A percentile compares a stretch with the other conserved stretches of the same genome.
These are phyloP conservation scores for Leucophenga varia DNA, from an alignment of 1,140 invertebrate species.

Conservation along the genomic window DNA sequence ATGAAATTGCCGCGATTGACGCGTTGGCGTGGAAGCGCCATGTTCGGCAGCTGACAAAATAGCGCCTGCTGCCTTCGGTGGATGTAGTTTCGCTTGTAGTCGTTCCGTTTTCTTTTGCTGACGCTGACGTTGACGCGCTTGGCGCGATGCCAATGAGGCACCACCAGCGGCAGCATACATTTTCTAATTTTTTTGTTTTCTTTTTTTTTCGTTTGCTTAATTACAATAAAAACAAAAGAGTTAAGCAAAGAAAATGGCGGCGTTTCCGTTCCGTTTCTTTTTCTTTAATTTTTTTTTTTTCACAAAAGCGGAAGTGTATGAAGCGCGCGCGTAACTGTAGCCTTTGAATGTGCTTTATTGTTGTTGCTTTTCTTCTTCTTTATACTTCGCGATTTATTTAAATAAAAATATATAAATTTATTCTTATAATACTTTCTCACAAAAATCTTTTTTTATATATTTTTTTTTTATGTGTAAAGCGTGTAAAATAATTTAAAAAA, in stretches of 20 bases:
- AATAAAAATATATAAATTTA: not conserved
- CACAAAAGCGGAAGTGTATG: too few species aligned
- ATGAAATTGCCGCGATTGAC: constrained; percentile 60
- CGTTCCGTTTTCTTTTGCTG: constrained; percentile 58
- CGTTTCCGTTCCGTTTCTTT: not conserved
- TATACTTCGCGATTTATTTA: not conserved
- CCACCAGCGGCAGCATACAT: constrained; percentile 77
- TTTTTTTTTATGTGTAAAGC: constrained; percentile 35
- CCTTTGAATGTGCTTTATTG: not conserved
- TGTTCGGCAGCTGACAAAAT: constrained; percentile 39
- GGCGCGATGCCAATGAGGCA: constrained; percentile 70
- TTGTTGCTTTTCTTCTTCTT: not conserved
- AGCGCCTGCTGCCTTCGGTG: constrained; percentile 53
- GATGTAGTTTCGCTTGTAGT: constrained; percentile 57
- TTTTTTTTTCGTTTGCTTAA: not conserved
- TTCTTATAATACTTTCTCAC: too few species aligned
- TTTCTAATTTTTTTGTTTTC: too few species aligned
- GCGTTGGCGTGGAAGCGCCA: constrained; percentile 47
- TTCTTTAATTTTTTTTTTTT: not conserved
- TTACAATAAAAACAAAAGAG: too few species aligned
- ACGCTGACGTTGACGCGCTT: constrained; percentile 61
- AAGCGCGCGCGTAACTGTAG: too few species aligned
- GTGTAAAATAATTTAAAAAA: constrained; percentile 39
- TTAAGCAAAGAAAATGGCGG: too few species aligned
- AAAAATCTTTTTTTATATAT: too few species aligned